A percentile compares a stretch with the other conserved stretches of the same genome.
These are phyloP conservation scores for Autographa pulchrina DNA, from an alignment of 2,888 invertebrate species.

Conservation along the genomic window DNA sequence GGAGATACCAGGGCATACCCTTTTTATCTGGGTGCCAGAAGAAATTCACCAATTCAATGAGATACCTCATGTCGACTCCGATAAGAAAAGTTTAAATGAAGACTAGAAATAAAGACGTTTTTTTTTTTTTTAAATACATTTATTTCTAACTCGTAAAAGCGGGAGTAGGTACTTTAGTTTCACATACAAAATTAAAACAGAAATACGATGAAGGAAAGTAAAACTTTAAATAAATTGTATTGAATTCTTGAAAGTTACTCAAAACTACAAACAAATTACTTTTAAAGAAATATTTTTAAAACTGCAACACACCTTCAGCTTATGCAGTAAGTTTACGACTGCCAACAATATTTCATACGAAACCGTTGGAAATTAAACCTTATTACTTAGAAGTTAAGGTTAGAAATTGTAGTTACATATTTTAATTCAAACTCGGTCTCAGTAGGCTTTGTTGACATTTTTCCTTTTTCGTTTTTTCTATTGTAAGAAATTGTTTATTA, in stretches of 20 bases:
- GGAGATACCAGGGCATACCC: no score
- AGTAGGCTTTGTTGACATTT: conserved; percentile 76
- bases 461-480: conserved; percentile 77
- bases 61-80: no score
- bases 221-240: conserved; percentile 39
- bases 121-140: neutral
- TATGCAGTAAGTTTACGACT: conserved; percentile 58
- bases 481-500: conserved; percentile 70
- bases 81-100: no score
- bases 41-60: no score
- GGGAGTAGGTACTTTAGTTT: neutral
- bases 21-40: no score
- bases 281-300: conserved; percentile 73
- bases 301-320: conserved; percentile 60
- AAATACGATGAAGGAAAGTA: conserved; percentile 10
- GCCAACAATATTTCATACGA: conserved; percentile 11
- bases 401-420: conserved; percentile 16
- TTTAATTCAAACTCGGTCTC: conserved; percentile 58
- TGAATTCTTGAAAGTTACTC: conserved; percentile 55
- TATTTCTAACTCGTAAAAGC: neutral
- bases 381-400: conserved; percentile 4
- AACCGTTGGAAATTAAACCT: conserved; percentile 25
- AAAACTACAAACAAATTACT: conserved; percentile 72
- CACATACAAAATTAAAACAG: conserved; percentile 11
- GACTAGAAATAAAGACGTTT: no score